Evolutionary conservation across 2,113 vertebrate species (phyloP).

Genomic region (Microcebus tavaratra): DNA sequence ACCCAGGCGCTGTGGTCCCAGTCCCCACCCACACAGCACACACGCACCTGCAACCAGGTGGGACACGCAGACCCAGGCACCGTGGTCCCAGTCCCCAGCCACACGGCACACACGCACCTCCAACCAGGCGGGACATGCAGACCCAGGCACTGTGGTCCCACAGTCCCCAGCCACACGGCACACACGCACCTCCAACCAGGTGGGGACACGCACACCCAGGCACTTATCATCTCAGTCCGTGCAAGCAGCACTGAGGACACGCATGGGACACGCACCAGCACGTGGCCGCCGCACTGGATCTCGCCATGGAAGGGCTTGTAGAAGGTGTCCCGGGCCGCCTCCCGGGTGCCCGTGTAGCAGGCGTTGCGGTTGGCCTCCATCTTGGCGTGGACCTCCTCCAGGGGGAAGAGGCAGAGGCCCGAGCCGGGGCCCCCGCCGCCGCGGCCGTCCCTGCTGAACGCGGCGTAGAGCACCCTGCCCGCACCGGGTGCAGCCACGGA

Average conservation of each 20-base stretch:
- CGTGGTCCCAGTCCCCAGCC: not conserved
- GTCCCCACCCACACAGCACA: too few species aligned
- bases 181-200: too few species aligned
- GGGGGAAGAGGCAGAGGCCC: conserved; percentile 93
- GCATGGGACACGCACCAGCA: conserved; percentile 67
- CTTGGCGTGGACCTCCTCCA: conserved; percentile 86
- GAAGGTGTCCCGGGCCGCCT: conserved; percentile 77
- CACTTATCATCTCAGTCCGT: fast-evolving
- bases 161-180: too few species aligned
- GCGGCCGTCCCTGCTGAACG: conserved; percentile 89
- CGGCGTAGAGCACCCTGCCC: conserved; percentile 88
- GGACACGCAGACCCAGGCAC: fast-evolving
- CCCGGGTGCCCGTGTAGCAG: conserved; percentile 86
- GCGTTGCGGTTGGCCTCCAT: conserved; percentile 88
- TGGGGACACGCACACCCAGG: too few species aligned
- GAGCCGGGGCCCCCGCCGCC: conserved; percentile 73
- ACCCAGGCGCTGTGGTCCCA: too few species aligned
- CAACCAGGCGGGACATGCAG: fast-evolving
- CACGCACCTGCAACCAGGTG: fast-evolving
- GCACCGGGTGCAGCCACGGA: conserved; percentile 82
- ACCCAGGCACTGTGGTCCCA: fast-evolving
- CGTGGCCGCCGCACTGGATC: conserved; percentile 73
- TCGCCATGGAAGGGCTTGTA: conserved; percentile 90
- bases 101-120: fast-evolving
- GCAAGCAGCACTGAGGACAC: fast-evolving